phyloP scores from a whole-genome alignment of 2,888 invertebrate species.

The Diachrysia chrysitis region DNA sequence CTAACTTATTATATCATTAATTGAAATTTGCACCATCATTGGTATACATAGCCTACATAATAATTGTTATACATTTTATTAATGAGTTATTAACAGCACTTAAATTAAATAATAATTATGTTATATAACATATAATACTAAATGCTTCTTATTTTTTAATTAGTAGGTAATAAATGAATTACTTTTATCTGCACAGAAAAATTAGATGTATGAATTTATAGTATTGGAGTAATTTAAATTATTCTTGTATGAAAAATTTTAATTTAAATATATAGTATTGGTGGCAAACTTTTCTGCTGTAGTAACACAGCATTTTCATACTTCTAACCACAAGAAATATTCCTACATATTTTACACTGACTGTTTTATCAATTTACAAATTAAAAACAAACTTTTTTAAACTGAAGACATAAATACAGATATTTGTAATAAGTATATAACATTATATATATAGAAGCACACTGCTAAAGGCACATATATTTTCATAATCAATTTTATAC shows the following conservation, averaged over 20 bases:
- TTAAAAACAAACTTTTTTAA: neutral
- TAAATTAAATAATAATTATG: conserved; percentile 1
- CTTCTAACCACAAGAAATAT: too few relatives aligned
- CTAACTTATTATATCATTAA: conserved; percentile 41
- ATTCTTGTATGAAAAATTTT: too few relatives aligned
- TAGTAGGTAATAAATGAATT: neutral
- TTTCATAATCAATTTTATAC: conserved; percentile 22
- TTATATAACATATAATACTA: neutral
- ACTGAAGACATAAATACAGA: neutral
- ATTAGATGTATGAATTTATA: too few relatives aligned
- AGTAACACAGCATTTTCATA: too few relatives aligned
- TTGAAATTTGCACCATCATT: conserved; percentile 46
- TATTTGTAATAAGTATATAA: neutral
- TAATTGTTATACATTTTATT: conserved; percentile 11
- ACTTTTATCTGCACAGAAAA: too few relatives aligned
- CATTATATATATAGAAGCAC: conserved; percentile 17
- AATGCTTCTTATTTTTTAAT: neutral
- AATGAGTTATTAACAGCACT: conserved; percentile 22
- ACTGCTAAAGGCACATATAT: conserved; percentile 43
- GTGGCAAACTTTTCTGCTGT: too few relatives aligned
- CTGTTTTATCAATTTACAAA: too few relatives aligned
- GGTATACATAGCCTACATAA: conserved; percentile 18
- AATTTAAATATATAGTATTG: too few relatives aligned
- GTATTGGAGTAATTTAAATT: too few relatives aligned
- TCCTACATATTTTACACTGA: too few relatives aligned